Conservation (phyloP, 2,888 invertebrate genomes). For the Xylota segnis region DNA sequence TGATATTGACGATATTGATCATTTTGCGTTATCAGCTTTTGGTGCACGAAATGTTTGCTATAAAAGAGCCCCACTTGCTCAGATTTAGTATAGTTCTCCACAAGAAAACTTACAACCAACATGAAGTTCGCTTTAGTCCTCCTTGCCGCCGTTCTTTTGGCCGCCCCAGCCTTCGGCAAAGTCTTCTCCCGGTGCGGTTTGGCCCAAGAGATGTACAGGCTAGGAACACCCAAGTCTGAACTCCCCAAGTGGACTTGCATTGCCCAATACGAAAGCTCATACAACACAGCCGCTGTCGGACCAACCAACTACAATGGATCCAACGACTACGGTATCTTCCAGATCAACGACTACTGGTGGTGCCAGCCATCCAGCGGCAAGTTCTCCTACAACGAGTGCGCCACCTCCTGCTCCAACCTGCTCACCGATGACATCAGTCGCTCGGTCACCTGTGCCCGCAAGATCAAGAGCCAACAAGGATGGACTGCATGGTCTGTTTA, state of each 20-base stretch:
- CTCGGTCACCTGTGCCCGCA: slow-evolving; percentile 81
- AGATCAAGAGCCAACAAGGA: slow-evolving; percentile 81
- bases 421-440: slow-evolving; percentile 81
- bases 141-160: slow-evolving; percentile 60
- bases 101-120: slow-evolving; percentile 8
- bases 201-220: slow-evolving; percentile 81
- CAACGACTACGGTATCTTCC: slow-evolving; percentile 84
- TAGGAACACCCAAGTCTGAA: slow-evolving; percentile 81
- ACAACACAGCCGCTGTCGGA: slow-evolving; percentile 85
- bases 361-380: slow-evolving; percentile 80
- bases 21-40: no score
- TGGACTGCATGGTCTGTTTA: slow-evolving; percentile 83
- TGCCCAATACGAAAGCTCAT: slow-evolving; percentile 82
- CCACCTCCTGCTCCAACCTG: slow-evolving; percentile 81
- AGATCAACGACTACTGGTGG: slow-evolving; percentile 84
- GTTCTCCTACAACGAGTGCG: slow-evolving; percentile 81
- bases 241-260: slow-evolving; percentile 82
- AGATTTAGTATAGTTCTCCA: slow-evolving; percentile 9
- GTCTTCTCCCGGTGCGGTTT: slow-evolving; percentile 80
- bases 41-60: neutral
- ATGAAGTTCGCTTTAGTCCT: slow-evolving; percentile 52
- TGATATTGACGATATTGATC: no score
- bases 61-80: neutral
- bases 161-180: slow-evolving; percentile 78
- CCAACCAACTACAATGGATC: slow-evolving; percentile 85